A percentile compares a stretch with the other conserved stretches of the same genome.
Evolutionary conservation across 2,888 invertebrate genomes (phyloP).

Genomic region (Mesodorylaimus sp.): DNA sequence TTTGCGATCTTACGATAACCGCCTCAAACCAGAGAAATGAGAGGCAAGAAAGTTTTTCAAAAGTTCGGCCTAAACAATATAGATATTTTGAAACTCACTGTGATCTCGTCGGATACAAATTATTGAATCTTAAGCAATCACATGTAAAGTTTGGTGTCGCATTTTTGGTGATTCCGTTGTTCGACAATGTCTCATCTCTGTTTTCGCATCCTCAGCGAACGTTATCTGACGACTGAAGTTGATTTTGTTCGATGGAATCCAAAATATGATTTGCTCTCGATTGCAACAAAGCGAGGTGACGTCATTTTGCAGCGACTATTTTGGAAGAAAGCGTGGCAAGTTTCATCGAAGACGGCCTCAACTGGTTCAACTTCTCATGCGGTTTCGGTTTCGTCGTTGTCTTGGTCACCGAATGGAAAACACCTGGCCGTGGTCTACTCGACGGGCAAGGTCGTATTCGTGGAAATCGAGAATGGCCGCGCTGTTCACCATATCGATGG

Average conservation of each 20-base stretch:
- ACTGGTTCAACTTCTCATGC: neutral
- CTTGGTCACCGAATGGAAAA: neutral
- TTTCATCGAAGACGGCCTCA: conserved; percentile 11
- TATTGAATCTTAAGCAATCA: too few relatives aligned
- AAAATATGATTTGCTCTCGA: conserved; percentile 16
- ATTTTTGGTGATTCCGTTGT: too few relatives aligned
- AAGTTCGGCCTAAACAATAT: too few relatives aligned
- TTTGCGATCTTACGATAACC: too few relatives aligned
- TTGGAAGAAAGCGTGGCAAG: conserved; percentile 14
- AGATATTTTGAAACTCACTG: too few relatives aligned
- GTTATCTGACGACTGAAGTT: neutral
- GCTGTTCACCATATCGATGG: too few relatives aligned
- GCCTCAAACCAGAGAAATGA: too few relatives aligned
- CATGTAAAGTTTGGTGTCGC: too few relatives aligned
- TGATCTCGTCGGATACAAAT: too few relatives aligned
- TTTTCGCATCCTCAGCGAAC: neutral
- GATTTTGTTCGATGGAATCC: conserved; percentile 8
- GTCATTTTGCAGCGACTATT: conserved; percentile 17
- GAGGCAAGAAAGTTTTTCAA: too few relatives aligned
- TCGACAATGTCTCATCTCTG: neutral
- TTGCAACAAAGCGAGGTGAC: conserved; percentile 19
- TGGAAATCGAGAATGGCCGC: conserved; percentile 3
- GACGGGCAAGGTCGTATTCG: neutral
- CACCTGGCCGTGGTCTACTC: neutral
- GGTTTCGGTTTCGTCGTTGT: neutral